Conservation (phyloP, 2,888 invertebrate species). For the Caenorhabditis afra region DNA sequence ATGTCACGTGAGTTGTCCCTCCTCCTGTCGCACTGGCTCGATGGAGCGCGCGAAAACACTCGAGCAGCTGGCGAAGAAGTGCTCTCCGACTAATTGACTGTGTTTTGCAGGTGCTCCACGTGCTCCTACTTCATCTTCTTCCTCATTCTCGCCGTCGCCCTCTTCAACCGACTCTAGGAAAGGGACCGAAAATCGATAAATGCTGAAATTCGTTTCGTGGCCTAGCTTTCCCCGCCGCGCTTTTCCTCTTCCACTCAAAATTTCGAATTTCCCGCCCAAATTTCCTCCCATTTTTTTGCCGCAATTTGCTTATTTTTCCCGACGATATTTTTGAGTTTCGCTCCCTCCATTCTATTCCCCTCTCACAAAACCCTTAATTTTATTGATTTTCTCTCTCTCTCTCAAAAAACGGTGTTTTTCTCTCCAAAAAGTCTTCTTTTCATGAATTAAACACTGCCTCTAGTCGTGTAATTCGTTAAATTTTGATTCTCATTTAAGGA, state of each 20-base stretch:
- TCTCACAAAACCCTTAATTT: not conserved
- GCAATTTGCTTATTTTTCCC: not conserved
- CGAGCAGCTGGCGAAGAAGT: not conserved
- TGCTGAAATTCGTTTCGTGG: too few species aligned
- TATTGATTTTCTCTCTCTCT: not conserved
- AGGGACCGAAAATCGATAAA: constrained; percentile 13
- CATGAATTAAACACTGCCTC: constrained; percentile 49
- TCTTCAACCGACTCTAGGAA: constrained; percentile 1
- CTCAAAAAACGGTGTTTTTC: constrained; percentile 32
- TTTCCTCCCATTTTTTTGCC: not conserved
- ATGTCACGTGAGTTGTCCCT: constrained; percentile 69
- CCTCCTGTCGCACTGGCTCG: not conserved
- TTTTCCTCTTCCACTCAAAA: not conserved
- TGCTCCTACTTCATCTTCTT: constrained; percentile 34
- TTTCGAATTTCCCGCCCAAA: not conserved
- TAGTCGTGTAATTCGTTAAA: constrained; percentile 51
- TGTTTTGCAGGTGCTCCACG: constrained; percentile 52
- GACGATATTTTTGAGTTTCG: not conserved
- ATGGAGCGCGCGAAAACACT: too few species aligned
- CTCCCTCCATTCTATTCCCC: not conserved
- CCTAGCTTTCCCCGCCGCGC: too few species aligned
- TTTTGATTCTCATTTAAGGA: constrained; percentile 40
- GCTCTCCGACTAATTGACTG: not conserved
- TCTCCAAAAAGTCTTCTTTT: constrained; percentile 8
- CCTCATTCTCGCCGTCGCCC: constrained; percentile 27